Conservation (phyloP, 2,888 invertebrate genomes). For the Galerucella calmariensis region DNA sequence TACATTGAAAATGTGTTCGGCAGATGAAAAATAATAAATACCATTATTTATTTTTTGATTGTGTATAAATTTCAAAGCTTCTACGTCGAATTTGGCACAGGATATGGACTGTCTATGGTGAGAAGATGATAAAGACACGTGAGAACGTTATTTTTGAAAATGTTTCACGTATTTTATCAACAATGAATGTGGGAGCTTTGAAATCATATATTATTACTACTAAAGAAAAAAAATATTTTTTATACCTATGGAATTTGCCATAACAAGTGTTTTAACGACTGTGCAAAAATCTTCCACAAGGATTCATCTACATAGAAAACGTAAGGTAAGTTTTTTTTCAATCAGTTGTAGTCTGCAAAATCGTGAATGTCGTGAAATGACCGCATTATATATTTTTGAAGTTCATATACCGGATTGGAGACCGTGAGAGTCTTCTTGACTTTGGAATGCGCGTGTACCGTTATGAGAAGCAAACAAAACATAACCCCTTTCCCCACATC, state of each 20-base stretch:
- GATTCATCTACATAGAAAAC: not conserved
- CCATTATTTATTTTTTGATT: not conserved
- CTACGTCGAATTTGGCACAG: not conserved
- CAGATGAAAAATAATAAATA: slow-evolving; percentile 58
- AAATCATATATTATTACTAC: not conserved
- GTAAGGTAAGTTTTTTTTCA: slow-evolving; percentile 47
- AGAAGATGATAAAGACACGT: not conserved
- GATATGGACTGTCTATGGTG: not conserved
- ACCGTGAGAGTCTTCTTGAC: slow-evolving; percentile 52
- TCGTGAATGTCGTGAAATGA: slow-evolving; percentile 23
- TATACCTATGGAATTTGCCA: not conserved
- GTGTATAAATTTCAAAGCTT: not conserved
- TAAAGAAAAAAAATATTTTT: not conserved
- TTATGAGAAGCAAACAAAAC: slow-evolving; percentile 58
- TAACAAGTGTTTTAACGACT: not conserved
- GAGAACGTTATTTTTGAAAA: not conserved
- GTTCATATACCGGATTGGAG: slow-evolving; percentile 34
- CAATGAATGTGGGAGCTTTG: not conserved
- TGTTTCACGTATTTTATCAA: not conserved
- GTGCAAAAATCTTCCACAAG: not conserved
- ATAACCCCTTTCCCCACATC: slow-evolving; percentile 44
- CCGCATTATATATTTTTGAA: slow-evolving; percentile 37
- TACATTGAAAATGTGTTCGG: slow-evolving; percentile 36
- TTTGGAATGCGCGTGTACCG: slow-evolving; percentile 60
- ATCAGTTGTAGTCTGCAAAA: not conserved